Base-by-base conservation (phyloP, 2,888 invertebrate genomes). In the Matsumyia berberina region DNA sequence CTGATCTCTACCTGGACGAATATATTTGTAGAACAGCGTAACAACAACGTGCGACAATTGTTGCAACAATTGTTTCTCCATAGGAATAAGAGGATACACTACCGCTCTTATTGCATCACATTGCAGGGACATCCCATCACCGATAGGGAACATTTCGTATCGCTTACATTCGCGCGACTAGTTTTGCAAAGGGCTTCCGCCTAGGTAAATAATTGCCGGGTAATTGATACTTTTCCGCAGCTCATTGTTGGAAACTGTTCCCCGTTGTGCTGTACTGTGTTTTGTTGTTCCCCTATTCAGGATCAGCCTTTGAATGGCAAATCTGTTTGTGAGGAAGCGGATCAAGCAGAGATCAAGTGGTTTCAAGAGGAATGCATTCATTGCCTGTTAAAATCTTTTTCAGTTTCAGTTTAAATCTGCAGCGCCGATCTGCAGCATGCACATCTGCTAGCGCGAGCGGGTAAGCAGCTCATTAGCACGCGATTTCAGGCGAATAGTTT, bases 221-320 rank as follows among this genome's bases (percentile, higher is more conserved):
- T 87, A 87, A 87, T 87, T 87, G 87, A 87, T 87, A 87, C 87
- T 87, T 83, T 83, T 83, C 79, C 83, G 37, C 83, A 79, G 79
- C 42, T 44, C 64, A 83, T 83, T 83, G 83, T 83, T 79, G 19
- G 57, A 49, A 78, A 83, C 66, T 64, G 73, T 83, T 73, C 73
- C 44, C 72, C 55, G 55, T 70, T 73, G 67, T 83, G 72, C 67
- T 53, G 60, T 11, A 35, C 35, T 55, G 55, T 73, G 70, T 79
- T 79, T 49, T 57, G 39, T 64, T 58, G 42, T 44, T 66, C 44
- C 46, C 31, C 49, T 67, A 44, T 67, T 83, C 49, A 81, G 72
- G 80, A 81, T 67, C 76, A 55, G 39, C 29, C 24, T 62, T 58
- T 67, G 35, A 76, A 81, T 58, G 35, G 67, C 64, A 79, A 78